Base-by-base conservation (phyloP, 2,113 vertebrate genomes). In the Petromus typicus region DNA sequence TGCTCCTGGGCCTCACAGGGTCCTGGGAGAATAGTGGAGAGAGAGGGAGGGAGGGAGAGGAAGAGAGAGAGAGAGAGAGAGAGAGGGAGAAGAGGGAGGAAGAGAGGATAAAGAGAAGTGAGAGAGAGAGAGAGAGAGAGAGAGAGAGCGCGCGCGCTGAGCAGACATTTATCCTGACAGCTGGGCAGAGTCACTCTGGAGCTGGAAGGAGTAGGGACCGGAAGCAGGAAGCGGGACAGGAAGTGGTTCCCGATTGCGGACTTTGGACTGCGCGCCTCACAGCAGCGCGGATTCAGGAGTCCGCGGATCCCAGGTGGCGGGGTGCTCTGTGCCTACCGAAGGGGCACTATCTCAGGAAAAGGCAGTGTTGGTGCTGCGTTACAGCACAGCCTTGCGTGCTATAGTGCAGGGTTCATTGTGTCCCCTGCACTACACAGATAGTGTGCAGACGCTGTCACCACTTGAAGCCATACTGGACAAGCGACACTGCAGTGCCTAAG, bases 1-100 rank as follows among this genome's bases (percentile, higher is more conserved):
- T 59, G 56, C 0, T 0, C 0, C 2, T 57, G n/a, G 13, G 43
- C 9, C 9, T 48, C 14, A 12, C 0, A 16, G 1, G 4, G 40
- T 14, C 64, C 14, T 48, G 51, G n/a, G 32, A 2, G 34, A 43
- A 5, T 61, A 84, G 54, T 3, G 14, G 12, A 56, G 54, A 56
- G 16, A 56, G 54, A 56, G 12, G 16, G 54, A 56, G 54, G 3
- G 54, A 17, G 54, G 16, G 48, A 51, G 48, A 51, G 48, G 16
- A 3, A 56, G 54, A 14, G 16, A 14, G 54, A 56, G 3, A 14
- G 54, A 56, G 54, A 3, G 54, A 17, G 54, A 56, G 16, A 17
- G 14, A 56, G 54, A 17, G 16, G 13, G 8, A 17, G 54, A 56
- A 13, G 51, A 54, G 51, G 7, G 51, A 54, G 51, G 51, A 54